These are phyloP conservation scores for Littorina saxatilis DNA, from an alignment of 1,140 invertebrate species.

Conservation along the genomic window DNA sequence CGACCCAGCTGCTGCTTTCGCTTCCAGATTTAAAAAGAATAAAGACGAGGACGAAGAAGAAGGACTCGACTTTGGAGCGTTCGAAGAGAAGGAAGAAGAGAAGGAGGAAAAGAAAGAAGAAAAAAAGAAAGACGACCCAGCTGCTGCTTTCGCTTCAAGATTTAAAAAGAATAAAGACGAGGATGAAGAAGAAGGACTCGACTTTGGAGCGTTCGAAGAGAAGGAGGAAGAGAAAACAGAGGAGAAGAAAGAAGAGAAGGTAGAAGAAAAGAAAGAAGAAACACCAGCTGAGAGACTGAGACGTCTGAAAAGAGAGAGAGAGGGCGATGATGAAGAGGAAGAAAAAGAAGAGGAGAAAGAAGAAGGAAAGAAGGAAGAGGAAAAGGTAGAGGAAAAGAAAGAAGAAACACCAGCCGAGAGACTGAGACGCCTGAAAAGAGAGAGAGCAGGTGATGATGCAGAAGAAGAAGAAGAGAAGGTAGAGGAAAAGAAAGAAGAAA, in stretches of 20 bases:
- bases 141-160: constrained; percentile 31
- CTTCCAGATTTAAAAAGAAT: constrained; percentile 41
- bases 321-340: constrained; percentile 34
- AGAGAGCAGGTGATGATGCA: constrained; percentile 34
- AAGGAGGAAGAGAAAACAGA: not conserved
- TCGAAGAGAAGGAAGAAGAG: constrained; percentile 29
- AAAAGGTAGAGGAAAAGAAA: constrained; percentile 41
- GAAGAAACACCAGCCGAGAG: constrained; percentile 30
- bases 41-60: constrained; percentile 42
- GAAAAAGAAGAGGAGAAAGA: constrained; percentile 26
- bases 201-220: constrained; percentile 28
- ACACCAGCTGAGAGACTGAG: constrained; percentile 31
- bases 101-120: constrained; percentile 26
- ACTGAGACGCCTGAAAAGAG: constrained; percentile 37
- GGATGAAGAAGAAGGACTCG: constrained; percentile 38
- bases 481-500: constrained; percentile 8
- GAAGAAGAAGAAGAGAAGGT: constrained; percentile 38
- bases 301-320: constrained; percentile 39
- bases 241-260: constrained; percentile 25
- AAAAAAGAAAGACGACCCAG: constrained; percentile 42
- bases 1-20: constrained; percentile 39
- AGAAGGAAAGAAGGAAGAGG: constrained; percentile 5
- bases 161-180: constrained; percentile 42
- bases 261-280: constrained; percentile 23
- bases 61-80: constrained; percentile 12